Conservation (phyloP, 2,113 vertebrate species). For the Trematocara unimaculatum region DNA sequence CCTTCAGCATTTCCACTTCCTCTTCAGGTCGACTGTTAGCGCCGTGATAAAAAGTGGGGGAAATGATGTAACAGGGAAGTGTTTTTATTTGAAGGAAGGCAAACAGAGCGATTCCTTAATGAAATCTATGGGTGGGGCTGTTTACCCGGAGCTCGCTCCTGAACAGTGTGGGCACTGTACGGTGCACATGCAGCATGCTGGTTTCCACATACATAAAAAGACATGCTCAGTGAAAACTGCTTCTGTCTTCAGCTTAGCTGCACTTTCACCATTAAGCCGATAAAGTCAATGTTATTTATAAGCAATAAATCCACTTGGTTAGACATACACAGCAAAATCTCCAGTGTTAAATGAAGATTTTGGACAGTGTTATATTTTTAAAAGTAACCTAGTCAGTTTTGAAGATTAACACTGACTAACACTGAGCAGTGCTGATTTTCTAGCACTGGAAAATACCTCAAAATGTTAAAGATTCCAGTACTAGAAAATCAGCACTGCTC, state of each 20-base stretch:
- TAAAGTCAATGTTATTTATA: neutral
- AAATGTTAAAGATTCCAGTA: too few species aligned
- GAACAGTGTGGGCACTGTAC: conserved; percentile 58
- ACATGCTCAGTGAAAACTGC: neutral
- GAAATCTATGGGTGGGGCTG: conserved; percentile 65
- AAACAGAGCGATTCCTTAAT: conserved; percentile 57
- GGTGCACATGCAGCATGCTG: conserved; percentile 13
- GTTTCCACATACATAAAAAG: neutral
- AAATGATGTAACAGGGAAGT: conserved; percentile 11
- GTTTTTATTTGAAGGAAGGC: conserved; percentile 41
- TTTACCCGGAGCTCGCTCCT: conserved; percentile 35
- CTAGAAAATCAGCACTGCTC: too few species aligned
- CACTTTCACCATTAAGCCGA: neutral
- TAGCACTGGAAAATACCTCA: too few species aligned
- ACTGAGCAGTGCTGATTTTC: too few species aligned
- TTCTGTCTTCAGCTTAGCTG: neutral
- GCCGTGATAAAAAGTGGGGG: conserved; percentile 5
- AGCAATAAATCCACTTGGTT: neutral
- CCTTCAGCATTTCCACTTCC: neutral
- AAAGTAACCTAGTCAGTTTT: too few species aligned
- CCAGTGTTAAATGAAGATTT: too few species aligned
- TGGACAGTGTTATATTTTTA: too few species aligned
- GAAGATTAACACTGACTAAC: too few species aligned
- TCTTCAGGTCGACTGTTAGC: neutral
- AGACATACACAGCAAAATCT: too few species aligned